Evolutionary conservation across 2,113 vertebrate species (phyloP).

Genomic region (Setophaga coronata): DNA sequence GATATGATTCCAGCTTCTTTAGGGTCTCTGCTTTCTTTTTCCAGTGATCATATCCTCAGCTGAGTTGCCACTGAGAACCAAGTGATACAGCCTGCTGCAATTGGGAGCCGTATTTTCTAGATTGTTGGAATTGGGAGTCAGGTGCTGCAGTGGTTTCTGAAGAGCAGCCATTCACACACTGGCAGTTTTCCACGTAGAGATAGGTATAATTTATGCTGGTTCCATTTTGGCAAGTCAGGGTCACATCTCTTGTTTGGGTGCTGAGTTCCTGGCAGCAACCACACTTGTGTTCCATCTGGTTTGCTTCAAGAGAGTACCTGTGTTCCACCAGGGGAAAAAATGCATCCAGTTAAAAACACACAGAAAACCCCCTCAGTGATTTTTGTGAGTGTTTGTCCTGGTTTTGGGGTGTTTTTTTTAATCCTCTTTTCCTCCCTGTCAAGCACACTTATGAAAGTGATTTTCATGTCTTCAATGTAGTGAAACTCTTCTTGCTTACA

Average conservation of each 20-base stretch:
- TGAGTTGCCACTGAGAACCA: background rate
- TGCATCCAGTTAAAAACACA: background rate
- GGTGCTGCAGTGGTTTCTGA: background rate
- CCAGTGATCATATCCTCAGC: background rate
- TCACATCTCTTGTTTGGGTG: conserved; percentile 67
- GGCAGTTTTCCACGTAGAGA: conserved; percentile 72
- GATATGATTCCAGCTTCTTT: background rate
- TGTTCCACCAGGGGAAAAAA: background rate
- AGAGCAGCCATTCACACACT: conserved; percentile 61
- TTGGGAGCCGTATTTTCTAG: rapidly evolving
- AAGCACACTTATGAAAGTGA: rapidly evolving
- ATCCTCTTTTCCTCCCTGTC: background rate
- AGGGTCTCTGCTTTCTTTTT: background rate
- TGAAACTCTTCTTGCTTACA: background rate
- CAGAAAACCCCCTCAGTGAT: rapidly evolving
- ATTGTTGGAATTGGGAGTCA: background rate
- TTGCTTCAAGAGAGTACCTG: conserved; percentile 84
- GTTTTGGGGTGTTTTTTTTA: rapidly evolving
- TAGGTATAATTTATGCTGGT: conserved; percentile 70
- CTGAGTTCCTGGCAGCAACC: conserved; percentile 82
- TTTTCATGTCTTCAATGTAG: background rate
- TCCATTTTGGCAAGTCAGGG: conserved; percentile 76
- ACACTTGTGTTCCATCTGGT: conserved; percentile 73
- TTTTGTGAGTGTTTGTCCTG: background rate
- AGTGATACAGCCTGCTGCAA: background rate